A percentile compares a stretch with the other conserved stretches of the same genome.
These are phyloP conservation scores for Melieria omissa DNA, from an alignment of 2,888 invertebrate species.

Conservation along the genomic window DNA sequence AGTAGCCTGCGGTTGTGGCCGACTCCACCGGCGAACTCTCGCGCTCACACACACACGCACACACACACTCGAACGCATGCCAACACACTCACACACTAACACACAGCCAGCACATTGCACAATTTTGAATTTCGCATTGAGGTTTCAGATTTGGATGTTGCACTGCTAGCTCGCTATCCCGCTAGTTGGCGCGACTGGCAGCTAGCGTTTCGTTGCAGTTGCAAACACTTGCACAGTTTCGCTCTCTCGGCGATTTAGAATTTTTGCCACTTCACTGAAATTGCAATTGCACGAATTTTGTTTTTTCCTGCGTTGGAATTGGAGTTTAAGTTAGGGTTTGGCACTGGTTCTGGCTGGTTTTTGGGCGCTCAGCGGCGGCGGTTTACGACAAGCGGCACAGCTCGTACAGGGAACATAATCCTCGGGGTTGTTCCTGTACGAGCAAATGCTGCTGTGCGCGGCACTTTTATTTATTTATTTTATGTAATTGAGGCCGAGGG, in stretches of 20 bases:
- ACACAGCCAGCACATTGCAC: no score
- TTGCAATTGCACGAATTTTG: background rate
- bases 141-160: no score
- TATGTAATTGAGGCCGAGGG: no score
- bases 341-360: constrained; percentile 32
- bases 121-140: no score
- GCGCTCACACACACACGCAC: no score
- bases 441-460: constrained; percentile 42
- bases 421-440: constrained; percentile 64
- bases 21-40: no score
- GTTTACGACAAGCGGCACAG: constrained; percentile 27
- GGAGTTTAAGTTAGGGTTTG: background rate
- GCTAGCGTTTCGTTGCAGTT: background rate
- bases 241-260: background rate
- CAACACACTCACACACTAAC: no score
- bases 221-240: background rate
- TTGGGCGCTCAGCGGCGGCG: background rate
- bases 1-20: no score
- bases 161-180: no score
- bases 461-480: no score
- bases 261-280: background rate
- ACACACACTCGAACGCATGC: no score
- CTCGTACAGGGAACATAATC: constrained; percentile 64
- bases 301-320: background rate
- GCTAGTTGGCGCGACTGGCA: background rate